Evolutionary conservation across 2,113 vertebrate species (phyloP).

Genomic region (Dasypus novemcinctus): DNA sequence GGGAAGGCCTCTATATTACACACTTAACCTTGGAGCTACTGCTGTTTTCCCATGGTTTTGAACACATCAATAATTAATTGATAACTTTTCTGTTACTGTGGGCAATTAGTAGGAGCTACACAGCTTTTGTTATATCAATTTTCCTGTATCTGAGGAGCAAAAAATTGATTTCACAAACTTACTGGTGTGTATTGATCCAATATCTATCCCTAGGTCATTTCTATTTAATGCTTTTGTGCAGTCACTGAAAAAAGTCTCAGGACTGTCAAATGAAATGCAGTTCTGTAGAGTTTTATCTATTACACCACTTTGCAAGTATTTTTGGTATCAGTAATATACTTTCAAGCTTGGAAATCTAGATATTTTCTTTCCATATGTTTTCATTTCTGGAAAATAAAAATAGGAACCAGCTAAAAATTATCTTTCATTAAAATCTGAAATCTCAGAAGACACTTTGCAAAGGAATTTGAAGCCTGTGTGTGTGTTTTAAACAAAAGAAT

Average conservation of each 20-base stretch:
- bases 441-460: slow-evolving; percentile 50
- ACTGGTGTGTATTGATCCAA: slow-evolving; percentile 83
- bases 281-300: slow-evolving; percentile 80
- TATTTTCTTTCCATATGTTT: slow-evolving; percentile 59
- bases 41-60: slow-evolving; percentile 65
- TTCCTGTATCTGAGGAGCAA: slow-evolving; percentile 82
- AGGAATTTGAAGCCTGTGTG: slow-evolving; percentile 23
- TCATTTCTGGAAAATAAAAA: slow-evolving; percentile 62
- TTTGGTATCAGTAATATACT: slow-evolving; percentile 70
- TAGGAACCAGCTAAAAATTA: slow-evolving; percentile 26
- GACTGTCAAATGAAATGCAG: slow-evolving; percentile 82
- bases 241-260: slow-evolving; percentile 78
- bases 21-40: slow-evolving; percentile 73
- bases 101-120: slow-evolving; percentile 85
- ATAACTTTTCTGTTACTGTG: slow-evolving; percentile 84
- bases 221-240: slow-evolving; percentile 82
- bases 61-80: slow-evolving; percentile 85
- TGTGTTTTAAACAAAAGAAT: slow-evolving; percentile 46
- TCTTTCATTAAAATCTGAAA: slow-evolving; percentile 61
- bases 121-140: slow-evolving; percentile 80
- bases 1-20: slow-evolving; percentile 45
- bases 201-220: slow-evolving; percentile 81
- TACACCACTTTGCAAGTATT: slow-evolving; percentile 75
- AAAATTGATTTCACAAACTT: slow-evolving; percentile 85
- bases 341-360: slow-evolving; percentile 59